phyloP scores from a whole-genome alignment of 2,888 invertebrate species.

The Dioctria rufipes region DNA sequence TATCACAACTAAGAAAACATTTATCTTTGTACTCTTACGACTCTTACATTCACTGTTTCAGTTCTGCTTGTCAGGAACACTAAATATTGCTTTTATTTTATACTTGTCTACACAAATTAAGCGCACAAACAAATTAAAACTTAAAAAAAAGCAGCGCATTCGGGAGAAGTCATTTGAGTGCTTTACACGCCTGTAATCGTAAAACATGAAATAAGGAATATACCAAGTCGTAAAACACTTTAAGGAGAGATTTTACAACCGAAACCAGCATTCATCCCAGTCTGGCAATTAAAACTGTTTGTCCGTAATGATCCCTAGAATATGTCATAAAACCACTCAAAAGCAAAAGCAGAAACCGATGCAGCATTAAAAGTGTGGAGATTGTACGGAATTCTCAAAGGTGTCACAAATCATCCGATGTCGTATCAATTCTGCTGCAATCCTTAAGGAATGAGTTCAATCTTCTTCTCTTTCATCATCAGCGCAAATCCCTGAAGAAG shows the following conservation, averaged over 20 bases:
- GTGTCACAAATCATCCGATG: conserved; percentile 25
- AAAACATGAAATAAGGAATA: no score
- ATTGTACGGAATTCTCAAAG: not conserved
- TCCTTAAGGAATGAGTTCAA: conserved; percentile 14
- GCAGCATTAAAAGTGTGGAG: no score
- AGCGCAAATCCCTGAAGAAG: not conserved
- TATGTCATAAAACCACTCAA: not conserved
- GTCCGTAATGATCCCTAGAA: conserved; percentile 14
- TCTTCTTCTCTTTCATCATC: conserved; percentile 15
- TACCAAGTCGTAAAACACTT: not conserved
- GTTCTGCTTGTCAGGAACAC: no score
- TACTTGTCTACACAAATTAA: no score
- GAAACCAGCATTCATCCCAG: not conserved
- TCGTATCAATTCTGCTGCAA: conserved; percentile 11
- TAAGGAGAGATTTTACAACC: not conserved
- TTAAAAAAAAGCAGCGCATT: no score
- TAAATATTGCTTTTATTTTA: no score
- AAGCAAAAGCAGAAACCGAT: not conserved
- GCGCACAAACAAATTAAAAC: no score
- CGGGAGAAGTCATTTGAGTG: no score
- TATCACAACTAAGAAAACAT: no score
- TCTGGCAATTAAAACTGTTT: conserved; percentile 20
- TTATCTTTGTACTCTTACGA: no score
- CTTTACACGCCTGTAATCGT: no score
- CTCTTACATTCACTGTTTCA: no score